A percentile compares a stretch with the other conserved stretches of the same genome.
Evolutionary conservation across 2,888 invertebrate genomes (phyloP).

Genomic region (Chalcis sispes): DNA sequence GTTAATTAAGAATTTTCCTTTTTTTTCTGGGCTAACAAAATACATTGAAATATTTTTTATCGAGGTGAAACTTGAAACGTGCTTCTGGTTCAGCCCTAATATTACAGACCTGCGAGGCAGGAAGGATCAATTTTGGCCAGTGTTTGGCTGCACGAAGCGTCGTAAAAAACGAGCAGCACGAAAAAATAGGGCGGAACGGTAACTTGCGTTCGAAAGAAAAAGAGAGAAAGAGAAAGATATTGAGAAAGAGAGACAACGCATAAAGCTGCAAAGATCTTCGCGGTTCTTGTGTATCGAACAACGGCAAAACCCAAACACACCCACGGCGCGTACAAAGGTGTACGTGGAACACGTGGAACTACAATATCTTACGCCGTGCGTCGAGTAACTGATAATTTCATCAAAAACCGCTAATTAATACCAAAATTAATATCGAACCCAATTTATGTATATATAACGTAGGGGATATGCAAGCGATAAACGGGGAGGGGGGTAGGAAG

Average conservation of each 20-base stretch:
- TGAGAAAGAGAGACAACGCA: too few species aligned
- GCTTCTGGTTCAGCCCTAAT: constrained; percentile 32
- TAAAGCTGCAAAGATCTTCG: constrained; percentile 17
- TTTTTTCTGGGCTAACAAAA: constrained; percentile 19
- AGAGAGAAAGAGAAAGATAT: too few species aligned
- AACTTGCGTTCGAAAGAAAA: too few species aligned
- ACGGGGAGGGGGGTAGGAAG: constrained; percentile 7
- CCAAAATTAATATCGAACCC: constrained; percentile 37
- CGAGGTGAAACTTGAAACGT: constrained; percentile 7
- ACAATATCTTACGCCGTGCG: not conserved
- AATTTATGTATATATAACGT: constrained; percentile 30
- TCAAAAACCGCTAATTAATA: constrained; percentile 39
- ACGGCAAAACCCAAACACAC: not conserved
- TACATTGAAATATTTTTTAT: constrained; percentile 32
- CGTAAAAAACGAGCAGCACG: constrained; percentile 14
- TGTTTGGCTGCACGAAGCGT: constrained; percentile 19
- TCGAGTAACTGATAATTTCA: constrained; percentile 21
- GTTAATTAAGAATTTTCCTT: not conserved
- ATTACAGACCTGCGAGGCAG: constrained; percentile 30
- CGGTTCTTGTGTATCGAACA: not conserved
- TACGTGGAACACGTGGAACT: not conserved
- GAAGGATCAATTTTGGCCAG: constrained; percentile 44
- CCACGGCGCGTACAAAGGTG: not conserved
- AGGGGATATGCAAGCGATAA: constrained; percentile 40
- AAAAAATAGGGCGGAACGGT: constrained; percentile 38